Evolutionary conservation across 2,888 invertebrate species (phyloP), one percentile per base, ranked within the genome.

Genomic region (Drosophila lacicola): DNA sequence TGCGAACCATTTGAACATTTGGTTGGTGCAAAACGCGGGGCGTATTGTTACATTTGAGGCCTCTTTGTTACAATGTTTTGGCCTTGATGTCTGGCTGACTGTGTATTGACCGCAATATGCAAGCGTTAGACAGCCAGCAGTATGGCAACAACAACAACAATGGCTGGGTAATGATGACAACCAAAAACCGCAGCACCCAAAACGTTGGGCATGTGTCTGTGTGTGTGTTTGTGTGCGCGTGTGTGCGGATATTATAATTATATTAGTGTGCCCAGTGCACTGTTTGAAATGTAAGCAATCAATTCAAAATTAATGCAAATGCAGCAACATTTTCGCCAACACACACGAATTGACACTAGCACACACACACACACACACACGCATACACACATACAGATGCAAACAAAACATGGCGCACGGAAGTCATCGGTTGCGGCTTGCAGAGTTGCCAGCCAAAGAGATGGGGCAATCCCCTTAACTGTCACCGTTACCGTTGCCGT

Each of bases 281-380:
- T 44, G 67, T 64, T 70, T 77, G 78, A 86, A 88, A 87, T 84
- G 88, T 80, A 82, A 87, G 88, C 86, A 89, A 88, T 87, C 88
- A 87, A 89, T 86, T 86, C 84, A 87, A 88, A 86, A 89, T 89
- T 89, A 86, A 86, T 87, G 85, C 89, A 87, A 87, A 87, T 87
- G 80, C 85, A 82, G 85, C 88, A 82, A 87, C 80, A 87, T 80
- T 87, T 81, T 74, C 65, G 61, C 41, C 47, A 58, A 57, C 42
- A 62, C 21, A 55, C 47, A 47, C 19, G 29, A 29, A 29, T 29
- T 29, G 8, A 63, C 46, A 51, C 29, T 13, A 41, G 56, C 44
- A 37, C 29, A 58, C 39, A 44, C 46, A 34, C 41, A 53, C 39
- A 46, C 21, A 4, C 44, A 56, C 46, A 34, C 41, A 53, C 39